Evolutionary conservation across 1,140 invertebrate genomes (phyloP).

Genomic region (Ganaspis sp.): DNA sequence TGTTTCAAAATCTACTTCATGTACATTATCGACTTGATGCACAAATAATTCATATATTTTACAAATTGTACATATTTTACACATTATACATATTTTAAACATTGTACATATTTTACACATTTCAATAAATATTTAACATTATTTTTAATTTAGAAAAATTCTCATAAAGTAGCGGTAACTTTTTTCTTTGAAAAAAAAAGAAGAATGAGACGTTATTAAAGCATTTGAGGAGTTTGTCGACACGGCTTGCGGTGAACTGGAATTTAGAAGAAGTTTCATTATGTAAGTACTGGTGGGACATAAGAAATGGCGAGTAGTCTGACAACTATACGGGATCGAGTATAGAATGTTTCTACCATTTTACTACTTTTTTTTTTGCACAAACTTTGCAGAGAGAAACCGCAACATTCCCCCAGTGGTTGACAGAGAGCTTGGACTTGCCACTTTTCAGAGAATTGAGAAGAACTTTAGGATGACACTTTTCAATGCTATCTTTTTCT

Average conservation of each 20-base stretch:
- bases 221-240: neutral
- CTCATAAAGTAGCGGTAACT: neutral
- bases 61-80: too few species aligned
- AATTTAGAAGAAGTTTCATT: slow-evolving; percentile 20
- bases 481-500: neutral
- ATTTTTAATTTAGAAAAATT: too few species aligned
- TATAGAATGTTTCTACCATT: neutral
- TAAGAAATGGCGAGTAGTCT: neutral
- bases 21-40: too few species aligned
- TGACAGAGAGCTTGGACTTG: neutral
- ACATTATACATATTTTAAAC: too few species aligned
- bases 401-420: neutral
- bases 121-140: too few species aligned
- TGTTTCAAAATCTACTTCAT: too few species aligned
- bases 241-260: neutral
- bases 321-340: neutral
- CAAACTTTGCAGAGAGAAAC: neutral
- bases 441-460: neutral
- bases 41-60: too few species aligned
- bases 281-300: neutral
- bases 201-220: neutral
- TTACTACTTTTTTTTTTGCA: neutral
- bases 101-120: too few species aligned
- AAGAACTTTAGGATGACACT: neutral
- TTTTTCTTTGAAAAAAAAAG: neutral